Conservation (phyloP, 2,888 invertebrate species). For the Acleris emargana region DNA sequence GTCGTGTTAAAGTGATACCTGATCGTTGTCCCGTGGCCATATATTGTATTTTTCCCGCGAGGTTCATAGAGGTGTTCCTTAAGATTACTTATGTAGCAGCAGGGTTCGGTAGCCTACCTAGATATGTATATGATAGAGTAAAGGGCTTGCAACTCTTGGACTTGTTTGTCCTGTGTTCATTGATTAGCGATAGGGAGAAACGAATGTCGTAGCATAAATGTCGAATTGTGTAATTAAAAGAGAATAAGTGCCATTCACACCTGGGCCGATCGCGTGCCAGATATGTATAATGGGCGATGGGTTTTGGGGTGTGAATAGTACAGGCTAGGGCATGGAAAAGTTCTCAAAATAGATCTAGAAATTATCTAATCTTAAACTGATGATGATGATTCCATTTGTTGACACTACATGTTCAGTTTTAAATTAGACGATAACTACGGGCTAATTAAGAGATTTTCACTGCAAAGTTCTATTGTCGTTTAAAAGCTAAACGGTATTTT, state of each 20-base stretch:
- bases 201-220: constrained; percentile 42
- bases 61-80: neutral
- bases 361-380: too few species aligned
- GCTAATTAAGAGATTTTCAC: too few species aligned
- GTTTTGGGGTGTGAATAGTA: neutral
- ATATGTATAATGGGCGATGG: neutral
- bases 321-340: too few species aligned
- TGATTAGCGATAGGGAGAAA: constrained; percentile 59
- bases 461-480: too few species aligned
- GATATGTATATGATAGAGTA: constrained; percentile 26
- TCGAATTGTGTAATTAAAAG: constrained; percentile 40
- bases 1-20: constrained; percentile 27
- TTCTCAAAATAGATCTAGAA: too few species aligned
- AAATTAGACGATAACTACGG: too few species aligned
- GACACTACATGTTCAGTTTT: too few species aligned
- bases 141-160: constrained; percentile 63
- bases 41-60: constrained; percentile 14
- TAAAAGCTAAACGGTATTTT: too few species aligned
- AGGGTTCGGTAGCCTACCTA: constrained; percentile 23
- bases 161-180: constrained; percentile 74
- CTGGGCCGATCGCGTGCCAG: neutral
- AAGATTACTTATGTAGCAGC: neutral
- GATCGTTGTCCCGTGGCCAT: constrained; percentile 31
- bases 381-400: too few species aligned
- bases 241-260: constrained; percentile 3